A percentile compares a stretch with the other conserved stretches of the same genome.
phyloP scores from a whole-genome alignment of 1,140 invertebrate species.

The Forficula auricularia region DNA sequence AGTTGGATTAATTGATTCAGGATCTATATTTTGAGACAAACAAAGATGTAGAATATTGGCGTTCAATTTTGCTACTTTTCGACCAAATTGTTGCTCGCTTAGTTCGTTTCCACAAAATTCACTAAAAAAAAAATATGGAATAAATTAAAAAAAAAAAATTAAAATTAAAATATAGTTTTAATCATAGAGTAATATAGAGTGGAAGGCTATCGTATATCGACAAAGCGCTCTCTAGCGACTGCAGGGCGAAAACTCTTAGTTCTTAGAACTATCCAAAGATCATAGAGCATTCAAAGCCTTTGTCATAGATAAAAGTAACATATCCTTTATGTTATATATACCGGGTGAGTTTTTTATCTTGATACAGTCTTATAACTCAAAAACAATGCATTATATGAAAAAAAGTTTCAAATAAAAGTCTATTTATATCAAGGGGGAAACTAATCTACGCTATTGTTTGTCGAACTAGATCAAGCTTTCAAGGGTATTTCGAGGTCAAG shows the following conservation, averaged over 20 bases:
- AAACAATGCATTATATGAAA: too few relatives aligned
- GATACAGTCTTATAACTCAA: too few relatives aligned
- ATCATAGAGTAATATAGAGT: too few relatives aligned
- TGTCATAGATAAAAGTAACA: neutral
- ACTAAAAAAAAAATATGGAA: constrained; percentile 30
- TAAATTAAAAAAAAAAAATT: constrained; percentile 5
- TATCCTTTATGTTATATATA: too few relatives aligned
- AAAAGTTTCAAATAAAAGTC: too few relatives aligned
- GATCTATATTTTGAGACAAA: constrained; percentile 54
- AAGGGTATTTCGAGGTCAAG: too few relatives aligned
- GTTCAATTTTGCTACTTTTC: constrained; percentile 58
- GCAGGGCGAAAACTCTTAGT: constrained; percentile 2
- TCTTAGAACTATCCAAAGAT: neutral
- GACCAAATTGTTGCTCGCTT: constrained; percentile 49
- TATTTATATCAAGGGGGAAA: too few relatives aligned
- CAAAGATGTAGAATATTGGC: constrained; percentile 66
- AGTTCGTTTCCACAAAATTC: constrained; percentile 56
- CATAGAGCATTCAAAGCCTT: neutral
- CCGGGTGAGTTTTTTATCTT: too few relatives aligned
- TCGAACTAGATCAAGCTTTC: too few relatives aligned
- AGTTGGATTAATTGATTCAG: constrained; percentile 40
- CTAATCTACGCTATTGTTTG: too few relatives aligned
- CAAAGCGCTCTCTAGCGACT: too few relatives aligned
- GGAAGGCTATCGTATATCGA: too few relatives aligned
- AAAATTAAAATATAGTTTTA: constrained; percentile 4